Evolutionary conservation across 1,140 invertebrate genomes (phyloP), one percentile per base, ranked within the genome.

Genomic region (Augochlora pura): DNA sequence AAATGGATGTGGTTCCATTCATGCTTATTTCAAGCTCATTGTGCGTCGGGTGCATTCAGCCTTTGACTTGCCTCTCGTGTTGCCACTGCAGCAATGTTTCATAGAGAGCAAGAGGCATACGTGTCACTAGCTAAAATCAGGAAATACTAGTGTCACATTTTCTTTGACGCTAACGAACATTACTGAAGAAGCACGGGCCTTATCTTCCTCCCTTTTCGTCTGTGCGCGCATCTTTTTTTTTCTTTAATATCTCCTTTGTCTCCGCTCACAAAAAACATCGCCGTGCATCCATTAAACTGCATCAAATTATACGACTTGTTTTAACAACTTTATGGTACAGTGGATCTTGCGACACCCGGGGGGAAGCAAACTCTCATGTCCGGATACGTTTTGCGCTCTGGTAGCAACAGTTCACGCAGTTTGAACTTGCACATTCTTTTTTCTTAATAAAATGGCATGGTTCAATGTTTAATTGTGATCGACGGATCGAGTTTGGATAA

Each of bases 11-110:
- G 81, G 85, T 86, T 87, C 90, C 90, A 91, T 91, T 91, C 90
- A 91, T 91, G 86, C 90, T 91, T 91, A 91, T 91, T 91, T 91
- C 89, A 91, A 90, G 89, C 90, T 89, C 90, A 91, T 91, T 91
- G 90, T 91, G 82, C 75, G 68, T 80, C 66, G 69, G 67, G 78
- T 83, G 89, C 85, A 91, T 91, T 91, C 91, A 91, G 84, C 88
- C 88, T 91, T 91, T 91, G 90, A 91, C 88, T 90, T 67, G 82
- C 83, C 77, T 88, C 87, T 88, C 83, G 81, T 87, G 81, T 87
- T 84, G 80, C 80, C 71, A 71, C 82, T 87, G 79, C 74, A 87
- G 78, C 77, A 63, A 83, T 72, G 74, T 77, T 86, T 57, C 82
- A 71, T 78, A 69, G 63, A 75, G 65, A 79, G 70, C 68, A 68